Conservation (phyloP, 2,113 vertebrate species). For the Neomonachus schauinslandi region DNA sequence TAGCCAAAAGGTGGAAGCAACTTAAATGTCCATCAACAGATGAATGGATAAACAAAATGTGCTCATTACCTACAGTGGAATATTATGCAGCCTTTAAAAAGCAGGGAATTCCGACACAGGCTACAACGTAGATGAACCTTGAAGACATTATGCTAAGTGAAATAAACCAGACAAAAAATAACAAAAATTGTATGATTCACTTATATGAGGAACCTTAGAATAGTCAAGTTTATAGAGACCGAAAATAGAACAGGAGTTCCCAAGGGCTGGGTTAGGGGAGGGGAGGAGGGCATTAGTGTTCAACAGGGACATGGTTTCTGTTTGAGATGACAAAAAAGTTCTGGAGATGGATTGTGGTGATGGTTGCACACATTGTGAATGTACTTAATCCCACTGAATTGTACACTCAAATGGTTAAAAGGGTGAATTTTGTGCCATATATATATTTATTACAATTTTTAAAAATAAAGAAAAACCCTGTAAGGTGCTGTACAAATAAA, state of each 20-base stretch:
- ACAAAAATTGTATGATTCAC: background rate
- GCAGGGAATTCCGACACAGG: background rate
- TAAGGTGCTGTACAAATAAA: background rate
- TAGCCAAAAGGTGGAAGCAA: background rate
- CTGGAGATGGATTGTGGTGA: background rate
- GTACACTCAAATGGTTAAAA: background rate
- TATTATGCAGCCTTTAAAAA: background rate
- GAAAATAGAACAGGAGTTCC: background rate
- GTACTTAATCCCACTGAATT: background rate
- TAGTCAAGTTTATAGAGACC: background rate
- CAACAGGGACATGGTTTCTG: background rate
- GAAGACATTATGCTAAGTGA: background rate
- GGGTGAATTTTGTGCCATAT: background rate
- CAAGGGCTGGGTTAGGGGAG: background rate
- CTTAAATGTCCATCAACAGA: background rate
- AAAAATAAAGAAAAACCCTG: background rate
- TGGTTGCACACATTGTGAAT: background rate
- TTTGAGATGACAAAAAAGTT: background rate
- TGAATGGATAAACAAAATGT: background rate
- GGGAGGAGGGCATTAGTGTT: background rate
- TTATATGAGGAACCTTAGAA: background rate
- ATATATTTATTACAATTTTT: background rate
- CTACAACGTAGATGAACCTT: background rate
- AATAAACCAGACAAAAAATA: background rate
- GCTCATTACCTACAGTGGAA: background rate